These are phyloP conservation scores for Urosaurus nigricauda DNA, from an alignment of 2,797 vertebrate genomes.

Conservation along the genomic window DNA sequence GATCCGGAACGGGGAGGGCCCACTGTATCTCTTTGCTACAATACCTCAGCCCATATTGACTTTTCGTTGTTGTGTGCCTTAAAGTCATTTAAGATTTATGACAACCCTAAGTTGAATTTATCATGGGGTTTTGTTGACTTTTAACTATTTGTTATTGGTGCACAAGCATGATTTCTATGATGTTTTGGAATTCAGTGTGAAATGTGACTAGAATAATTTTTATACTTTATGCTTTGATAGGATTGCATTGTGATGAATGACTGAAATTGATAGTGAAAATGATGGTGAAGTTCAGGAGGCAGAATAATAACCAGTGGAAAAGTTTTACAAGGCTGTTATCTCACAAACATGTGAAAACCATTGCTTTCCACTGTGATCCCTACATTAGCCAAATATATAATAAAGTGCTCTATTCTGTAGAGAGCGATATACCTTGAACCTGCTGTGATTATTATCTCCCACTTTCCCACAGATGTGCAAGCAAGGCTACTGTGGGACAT, in stretches of 20 bases:
- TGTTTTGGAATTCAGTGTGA: neutral
- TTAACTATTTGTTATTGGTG: neutral
- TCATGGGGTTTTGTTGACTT: neutral
- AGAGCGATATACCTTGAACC: conserved; percentile 1
- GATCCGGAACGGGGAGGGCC: too few relatives aligned
- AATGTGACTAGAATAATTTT: neutral
- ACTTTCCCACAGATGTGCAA: conserved; percentile 3
- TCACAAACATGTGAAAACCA: neutral
- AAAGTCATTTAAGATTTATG: too few relatives aligned
- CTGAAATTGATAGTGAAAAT: neutral
- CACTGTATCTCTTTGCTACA: too few relatives aligned
- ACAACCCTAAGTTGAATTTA: too few relatives aligned
- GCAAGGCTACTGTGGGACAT: neutral
- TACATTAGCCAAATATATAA: neutral
- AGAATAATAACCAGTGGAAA: neutral
- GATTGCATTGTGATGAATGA: neutral
- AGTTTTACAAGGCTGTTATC: conserved; percentile 15
- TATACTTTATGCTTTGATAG: neutral
- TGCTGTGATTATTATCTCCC: neutral
- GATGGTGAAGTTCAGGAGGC: neutral
- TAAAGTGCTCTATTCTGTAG: neutral
- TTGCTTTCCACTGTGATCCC: neutral
- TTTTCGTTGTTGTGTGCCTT: neutral
- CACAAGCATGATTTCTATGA: neutral
- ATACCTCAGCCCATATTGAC: too few relatives aligned